Base-by-base conservation (phyloP, 2,888 invertebrate genomes). In the Xiphydria camelus region DNA sequence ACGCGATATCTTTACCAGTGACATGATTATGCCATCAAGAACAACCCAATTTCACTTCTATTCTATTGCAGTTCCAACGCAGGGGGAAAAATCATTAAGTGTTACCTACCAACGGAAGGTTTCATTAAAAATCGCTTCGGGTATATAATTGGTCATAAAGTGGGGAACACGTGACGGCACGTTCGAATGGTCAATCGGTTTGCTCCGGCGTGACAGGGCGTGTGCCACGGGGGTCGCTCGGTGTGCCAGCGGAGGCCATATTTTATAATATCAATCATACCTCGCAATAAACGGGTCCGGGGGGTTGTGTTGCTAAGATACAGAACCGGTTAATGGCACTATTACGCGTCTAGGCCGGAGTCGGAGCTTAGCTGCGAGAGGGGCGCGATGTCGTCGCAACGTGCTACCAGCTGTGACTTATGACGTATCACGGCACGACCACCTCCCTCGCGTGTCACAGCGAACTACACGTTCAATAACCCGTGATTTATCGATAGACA, bases 341-440 rank as follows among this genome's bases (percentile, higher is more conserved):
- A 64, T 70, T 68, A 67, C 66, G n/a, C n/a, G 55, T 61, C 60
- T 62, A 59, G 58, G 57, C 60, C 50, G 45, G 31, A 46, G 50
- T 48, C 52, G 41, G 37, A 41, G 31, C 44, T 35, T 22, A 32
- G n/a, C n/a, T 36, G 26, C 34, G 46, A 40, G 51, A 45, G 56
- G 49, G 38, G 63, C 57, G 57, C 49, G 61, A 66, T 59, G 69
- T 70, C 69, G 64, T 63, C 61, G 66, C 68, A 70, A 65, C 57
- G 68, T 70, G 69, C 66, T 67, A 70, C 70, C 69, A 67, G 62
- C 68, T 70, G 68, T 70, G 70, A 70, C 69, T 70, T 70, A 70
- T 68, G 68, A 70, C 68, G 66, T 70, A 70, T 70, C 66, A 63
- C 59, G 49, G 52, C 43, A 54, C 57, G 55, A 29, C 29, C 4